These are phyloP conservation scores for Poecilobothrus nobilitatus DNA, from an alignment of 2,888 invertebrate genomes.

Conservation along the genomic window DNA sequence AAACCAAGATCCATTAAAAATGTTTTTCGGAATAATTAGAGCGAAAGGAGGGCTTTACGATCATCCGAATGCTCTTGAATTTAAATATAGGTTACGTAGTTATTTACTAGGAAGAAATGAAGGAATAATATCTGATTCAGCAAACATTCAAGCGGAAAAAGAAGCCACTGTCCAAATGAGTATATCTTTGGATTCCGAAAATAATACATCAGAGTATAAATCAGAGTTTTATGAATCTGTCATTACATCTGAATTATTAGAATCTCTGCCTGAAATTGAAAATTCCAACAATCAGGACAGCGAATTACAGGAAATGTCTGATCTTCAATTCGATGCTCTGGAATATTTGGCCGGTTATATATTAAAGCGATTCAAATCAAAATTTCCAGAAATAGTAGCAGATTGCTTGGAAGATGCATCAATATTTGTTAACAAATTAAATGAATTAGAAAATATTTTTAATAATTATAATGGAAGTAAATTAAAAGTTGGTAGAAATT, in stretches of 20 bases:
- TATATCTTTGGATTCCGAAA: not conserved
- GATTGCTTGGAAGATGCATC: no score
- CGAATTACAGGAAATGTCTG: conserved; percentile 15
- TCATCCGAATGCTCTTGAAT: conserved; percentile 15
- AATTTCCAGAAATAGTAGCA: not conserved
- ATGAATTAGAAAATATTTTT: no score
- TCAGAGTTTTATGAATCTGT: not conserved
- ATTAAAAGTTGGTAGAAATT: no score
- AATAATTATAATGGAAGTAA: no score
- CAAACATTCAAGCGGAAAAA: conserved; percentile 14
- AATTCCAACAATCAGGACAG: not conserved
- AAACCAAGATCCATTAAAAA: conserved; percentile 22
- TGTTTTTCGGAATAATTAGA: conserved; percentile 17
- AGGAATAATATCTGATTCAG: conserved; percentile 13
- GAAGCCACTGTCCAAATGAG: not conserved
- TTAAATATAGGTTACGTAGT: conserved; percentile 17
- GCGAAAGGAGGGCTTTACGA: conserved; percentile 18
- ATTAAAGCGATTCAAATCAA: conserved; percentile 19
- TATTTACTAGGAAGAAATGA: conserved; percentile 24
- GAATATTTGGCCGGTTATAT: conserved; percentile 27
- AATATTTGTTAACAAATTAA: no score
- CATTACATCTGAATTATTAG: conserved; percentile 7
- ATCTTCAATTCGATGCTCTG: conserved; percentile 24
- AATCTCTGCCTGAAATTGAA: not conserved
- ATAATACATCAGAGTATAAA: not conserved